These are phyloP conservation scores for Xestia rhomboidea DNA, from an alignment of 2,888 invertebrate species.

Conservation along the genomic window DNA sequence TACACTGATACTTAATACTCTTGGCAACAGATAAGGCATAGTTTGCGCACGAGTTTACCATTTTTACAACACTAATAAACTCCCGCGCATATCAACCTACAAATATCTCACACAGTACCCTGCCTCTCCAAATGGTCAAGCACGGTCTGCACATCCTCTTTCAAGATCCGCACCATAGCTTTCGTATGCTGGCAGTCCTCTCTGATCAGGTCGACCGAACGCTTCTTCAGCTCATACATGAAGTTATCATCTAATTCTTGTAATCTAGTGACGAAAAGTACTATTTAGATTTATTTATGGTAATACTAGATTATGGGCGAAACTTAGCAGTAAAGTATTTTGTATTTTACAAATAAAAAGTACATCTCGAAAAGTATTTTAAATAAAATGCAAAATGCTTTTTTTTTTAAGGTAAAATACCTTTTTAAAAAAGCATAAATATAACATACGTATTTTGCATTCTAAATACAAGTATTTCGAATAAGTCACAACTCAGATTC, in stretches of 20 bases:
- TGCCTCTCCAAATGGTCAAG: constrained; percentile 63
- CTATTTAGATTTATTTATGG: background rate
- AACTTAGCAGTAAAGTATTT: no score
- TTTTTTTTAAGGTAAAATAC: no score
- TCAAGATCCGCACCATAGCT: constrained; percentile 74
- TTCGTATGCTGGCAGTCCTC: constrained; percentile 77
- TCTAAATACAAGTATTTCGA: no score
- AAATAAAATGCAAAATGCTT: no score
- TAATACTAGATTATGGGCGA: no score
- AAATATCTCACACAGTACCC: constrained; percentile 16
- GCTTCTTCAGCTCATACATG: constrained; percentile 69
- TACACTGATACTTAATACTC: constrained; percentile 8
- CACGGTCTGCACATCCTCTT: constrained; percentile 76
- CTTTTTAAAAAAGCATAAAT: no score
- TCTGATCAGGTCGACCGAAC: constrained; percentile 69
- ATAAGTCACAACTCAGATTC: no score
- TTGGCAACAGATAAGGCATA: background rate
- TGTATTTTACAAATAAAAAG: no score
- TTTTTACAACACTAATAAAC: background rate
- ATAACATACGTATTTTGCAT: no score
- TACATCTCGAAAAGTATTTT: no score
- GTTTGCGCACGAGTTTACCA: background rate
- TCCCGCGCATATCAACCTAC: background rate
- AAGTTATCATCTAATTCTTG: constrained; percentile 70
- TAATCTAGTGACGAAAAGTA: constrained; percentile 64